Evolutionary conservation across 37 sponge, comb jelly and placozoan species (phyloP).

Genomic region (Diacarnus erythraeanus): DNA sequence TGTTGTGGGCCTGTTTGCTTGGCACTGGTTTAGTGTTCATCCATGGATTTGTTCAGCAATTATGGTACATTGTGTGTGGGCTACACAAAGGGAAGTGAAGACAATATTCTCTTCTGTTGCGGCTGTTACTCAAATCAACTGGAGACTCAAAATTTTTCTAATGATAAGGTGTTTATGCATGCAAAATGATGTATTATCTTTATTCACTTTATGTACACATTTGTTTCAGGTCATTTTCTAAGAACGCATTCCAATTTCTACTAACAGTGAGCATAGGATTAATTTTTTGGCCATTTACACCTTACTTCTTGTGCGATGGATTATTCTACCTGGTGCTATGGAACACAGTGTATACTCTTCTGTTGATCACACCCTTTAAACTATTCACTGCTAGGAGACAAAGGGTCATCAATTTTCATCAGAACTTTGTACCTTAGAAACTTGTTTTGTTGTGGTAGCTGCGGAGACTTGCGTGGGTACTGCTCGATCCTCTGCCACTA

Average conservation of each 20-base stretch:
- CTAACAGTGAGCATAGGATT: background rate
- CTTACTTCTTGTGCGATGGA: slow-evolving; percentile 45
- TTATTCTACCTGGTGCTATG: slow-evolving; percentile 30
- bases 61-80: slow-evolving; percentile 25
- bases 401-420: too few species aligned
- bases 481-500: too few species aligned
- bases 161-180: background rate
- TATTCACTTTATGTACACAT: background rate
- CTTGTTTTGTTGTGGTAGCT: too few species aligned
- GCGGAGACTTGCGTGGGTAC: too few species aligned
- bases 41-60: slow-evolving; percentile 25
- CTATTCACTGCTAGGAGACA: background rate
- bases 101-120: background rate
- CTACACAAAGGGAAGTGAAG: background rate
- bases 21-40: slow-evolving; percentile 4
- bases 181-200: background rate
- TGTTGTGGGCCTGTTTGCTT: slow-evolving; percentile 29
- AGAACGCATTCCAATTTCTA: background rate
- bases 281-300: slow-evolving; percentile 25
- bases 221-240: background rate
- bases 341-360: slow-evolving; percentile 4
- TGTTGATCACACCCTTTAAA: background rate
- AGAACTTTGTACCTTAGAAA: too few species aligned
- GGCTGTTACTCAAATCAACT: background rate
- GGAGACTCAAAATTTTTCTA: too few species aligned